These are phyloP conservation scores for Panzeria rudis DNA, from an alignment of 2,888 invertebrate species.

Conservation along the genomic window DNA sequence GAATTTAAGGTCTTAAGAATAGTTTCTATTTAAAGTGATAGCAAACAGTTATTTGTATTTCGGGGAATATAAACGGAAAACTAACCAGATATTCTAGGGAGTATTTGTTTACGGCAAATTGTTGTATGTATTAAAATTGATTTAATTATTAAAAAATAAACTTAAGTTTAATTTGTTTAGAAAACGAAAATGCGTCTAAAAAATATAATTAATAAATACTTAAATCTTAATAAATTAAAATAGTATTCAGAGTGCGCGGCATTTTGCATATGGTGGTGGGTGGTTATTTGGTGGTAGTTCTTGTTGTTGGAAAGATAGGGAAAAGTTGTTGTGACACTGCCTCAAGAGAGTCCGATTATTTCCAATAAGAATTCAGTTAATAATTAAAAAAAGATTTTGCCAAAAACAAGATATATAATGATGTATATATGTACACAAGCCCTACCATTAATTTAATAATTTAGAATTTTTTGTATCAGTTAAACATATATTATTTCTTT, in stretches of 20 bases:
- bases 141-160: constrained; percentile 38
- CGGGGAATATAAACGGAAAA: neutral
- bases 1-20: neutral
- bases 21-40: neutral
- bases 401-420: constrained; percentile 2
- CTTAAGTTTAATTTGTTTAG: constrained; percentile 8
- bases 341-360: constrained; percentile 5
- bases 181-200: constrained; percentile 45
- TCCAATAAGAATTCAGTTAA: constrained; percentile 22
- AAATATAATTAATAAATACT: constrained; percentile 58
- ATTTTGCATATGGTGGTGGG: constrained; percentile 65
- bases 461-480: constrained; percentile 21
- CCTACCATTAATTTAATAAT: constrained; percentile 15
- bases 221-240: constrained; percentile 66
- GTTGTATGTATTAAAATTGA: constrained; percentile 17
- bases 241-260: constrained; percentile 69
- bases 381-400: constrained; percentile 29
- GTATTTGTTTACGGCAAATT: constrained; percentile 15
- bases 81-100: neutral
- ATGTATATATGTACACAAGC: constrained; percentile 44
- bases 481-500: constrained; percentile 7
- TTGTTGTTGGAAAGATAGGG: constrained; percentile 45
- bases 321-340: constrained; percentile 18
- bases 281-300: constrained; percentile 33
- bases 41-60: constrained; percentile 16